phyloP scores from a whole-genome alignment of 92 coral and sea anemone genomes.

The Metridium senile region DNA sequence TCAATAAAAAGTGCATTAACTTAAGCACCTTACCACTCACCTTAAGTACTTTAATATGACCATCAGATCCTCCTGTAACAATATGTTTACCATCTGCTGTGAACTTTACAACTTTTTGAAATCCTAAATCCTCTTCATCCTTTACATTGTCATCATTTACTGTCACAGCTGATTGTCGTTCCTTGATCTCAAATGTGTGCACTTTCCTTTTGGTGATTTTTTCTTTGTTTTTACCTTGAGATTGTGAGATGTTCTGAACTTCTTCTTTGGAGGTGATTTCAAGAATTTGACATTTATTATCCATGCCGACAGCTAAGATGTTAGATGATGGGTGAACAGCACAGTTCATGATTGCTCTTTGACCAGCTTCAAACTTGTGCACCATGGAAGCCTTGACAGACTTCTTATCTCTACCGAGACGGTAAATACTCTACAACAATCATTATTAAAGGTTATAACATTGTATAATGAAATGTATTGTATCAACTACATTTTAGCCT shows the following conservation, averaged over 20 bases:
- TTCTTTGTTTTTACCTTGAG: constrained; percentile 65
- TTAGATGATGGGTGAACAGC: constrained; percentile 82
- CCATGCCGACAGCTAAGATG: constrained; percentile 91
- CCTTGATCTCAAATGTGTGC: constrained; percentile 47
- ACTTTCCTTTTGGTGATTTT: constrained; percentile 64
- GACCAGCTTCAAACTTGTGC: constrained; percentile 93
- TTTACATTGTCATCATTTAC: constrained; percentile 56
- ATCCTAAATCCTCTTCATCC: constrained; percentile 86
- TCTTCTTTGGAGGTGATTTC: constrained; percentile 78
- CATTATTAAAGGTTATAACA: too few species aligned
- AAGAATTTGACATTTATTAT: constrained; percentile 90
- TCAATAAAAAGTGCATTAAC: too few species aligned
- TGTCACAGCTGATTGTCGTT: constrained; percentile 57
- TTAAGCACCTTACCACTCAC: too few species aligned
- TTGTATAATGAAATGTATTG: too few species aligned
- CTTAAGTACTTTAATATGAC: constrained; percentile 85
- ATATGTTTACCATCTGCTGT: constrained; percentile 83
- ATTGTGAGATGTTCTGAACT: constrained; percentile 49
- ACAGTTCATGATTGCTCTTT: constrained; percentile 94
- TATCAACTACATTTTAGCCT: too few species aligned
- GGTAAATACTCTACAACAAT: constrained; percentile 85
- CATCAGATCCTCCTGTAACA: constrained; percentile 98
- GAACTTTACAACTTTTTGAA: constrained; percentile 93
- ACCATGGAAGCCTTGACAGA: constrained; percentile 75
- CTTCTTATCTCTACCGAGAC: constrained; percentile 62